phyloP scores from a whole-genome alignment of 2,797 vertebrate species.

The Oreonectes daqikongensis region DNA sequence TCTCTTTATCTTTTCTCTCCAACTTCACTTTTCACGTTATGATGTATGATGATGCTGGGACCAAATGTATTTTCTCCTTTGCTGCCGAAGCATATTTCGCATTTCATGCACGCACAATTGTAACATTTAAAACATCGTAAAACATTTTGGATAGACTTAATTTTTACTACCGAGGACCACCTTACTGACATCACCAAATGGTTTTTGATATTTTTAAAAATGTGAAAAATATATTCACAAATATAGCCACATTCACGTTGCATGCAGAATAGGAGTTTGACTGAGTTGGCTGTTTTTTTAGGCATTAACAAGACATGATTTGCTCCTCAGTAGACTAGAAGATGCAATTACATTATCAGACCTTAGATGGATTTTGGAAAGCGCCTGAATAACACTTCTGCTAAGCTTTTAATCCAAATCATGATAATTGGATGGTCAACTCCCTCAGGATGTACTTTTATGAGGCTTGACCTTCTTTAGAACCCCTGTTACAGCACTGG shows the following conservation, averaged over 20 bases:
- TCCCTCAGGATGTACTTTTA: constrained; percentile 29
- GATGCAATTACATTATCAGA: constrained; percentile 44
- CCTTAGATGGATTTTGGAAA: constrained; percentile 41
- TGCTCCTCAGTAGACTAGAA: constrained; percentile 37
- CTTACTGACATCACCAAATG: neutral
- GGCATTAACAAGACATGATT: constrained; percentile 40
- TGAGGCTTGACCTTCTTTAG: constrained; percentile 31
- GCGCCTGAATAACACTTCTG: constrained; percentile 38
- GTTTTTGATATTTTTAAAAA: no score
- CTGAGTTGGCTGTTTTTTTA: constrained; percentile 25
- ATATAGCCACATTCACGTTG: neutral
- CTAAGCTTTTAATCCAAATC: constrained; percentile 43
- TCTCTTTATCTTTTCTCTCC: neutral
- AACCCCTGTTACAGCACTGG: neutral
- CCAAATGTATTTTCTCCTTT: neutral
- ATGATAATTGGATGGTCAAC: constrained; percentile 30
- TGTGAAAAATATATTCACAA: neutral
- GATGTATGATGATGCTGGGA: constrained; percentile 1
- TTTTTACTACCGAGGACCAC: no score
- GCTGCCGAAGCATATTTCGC: neutral
- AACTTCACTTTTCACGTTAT: neutral
- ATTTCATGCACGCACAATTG: no score
- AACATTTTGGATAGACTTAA: no score
- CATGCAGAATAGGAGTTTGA: neutral
- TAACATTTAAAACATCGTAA: no score